Conservation (phyloP, 2,888 invertebrate genomes). For the Notodonta dromedarius region DNA sequence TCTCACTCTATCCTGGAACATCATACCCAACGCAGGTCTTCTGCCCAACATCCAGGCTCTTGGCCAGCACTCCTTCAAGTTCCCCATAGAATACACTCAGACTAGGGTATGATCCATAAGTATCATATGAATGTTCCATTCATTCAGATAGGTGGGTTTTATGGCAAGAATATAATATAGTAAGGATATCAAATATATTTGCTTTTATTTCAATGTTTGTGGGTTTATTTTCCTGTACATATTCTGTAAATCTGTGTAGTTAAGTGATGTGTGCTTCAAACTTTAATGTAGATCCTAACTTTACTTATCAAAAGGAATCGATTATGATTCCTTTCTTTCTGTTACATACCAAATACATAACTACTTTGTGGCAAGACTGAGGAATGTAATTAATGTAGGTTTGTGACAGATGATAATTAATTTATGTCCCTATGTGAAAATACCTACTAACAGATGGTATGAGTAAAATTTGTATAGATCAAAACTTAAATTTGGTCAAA, state of each 20-base stretch:
- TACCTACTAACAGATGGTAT: not conserved
- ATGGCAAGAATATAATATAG: constrained; percentile 41
- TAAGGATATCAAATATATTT: constrained; percentile 56
- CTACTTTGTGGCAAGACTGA: not conserved
- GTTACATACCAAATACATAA: not conserved
- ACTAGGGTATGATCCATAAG: constrained; percentile 75
- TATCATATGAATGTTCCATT: constrained; percentile 40
- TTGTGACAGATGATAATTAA: not conserved
- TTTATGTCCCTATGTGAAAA: not conserved
- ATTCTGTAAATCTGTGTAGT: not conserved
- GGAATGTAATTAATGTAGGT: not conserved
- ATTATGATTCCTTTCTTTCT: no score
- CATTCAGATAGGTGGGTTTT: constrained; percentile 31
- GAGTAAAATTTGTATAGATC: no score
- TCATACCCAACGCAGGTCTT: constrained; percentile 98
- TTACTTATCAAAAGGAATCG: no score
- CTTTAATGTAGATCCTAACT: no score
- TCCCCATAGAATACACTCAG: constrained; percentile 94
- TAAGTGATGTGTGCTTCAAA: not conserved
- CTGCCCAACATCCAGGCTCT: constrained; percentile 93
- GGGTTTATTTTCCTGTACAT: constrained; percentile 38
- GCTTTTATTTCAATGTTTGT: constrained; percentile 45
- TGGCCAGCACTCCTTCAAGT: constrained; percentile 94
- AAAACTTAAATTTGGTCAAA: no score
- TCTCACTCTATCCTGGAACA: constrained; percentile 97